Evolutionary conservation across 2,797 vertebrate species (phyloP).

Genomic region (Acanthiza pusilla): DNA sequence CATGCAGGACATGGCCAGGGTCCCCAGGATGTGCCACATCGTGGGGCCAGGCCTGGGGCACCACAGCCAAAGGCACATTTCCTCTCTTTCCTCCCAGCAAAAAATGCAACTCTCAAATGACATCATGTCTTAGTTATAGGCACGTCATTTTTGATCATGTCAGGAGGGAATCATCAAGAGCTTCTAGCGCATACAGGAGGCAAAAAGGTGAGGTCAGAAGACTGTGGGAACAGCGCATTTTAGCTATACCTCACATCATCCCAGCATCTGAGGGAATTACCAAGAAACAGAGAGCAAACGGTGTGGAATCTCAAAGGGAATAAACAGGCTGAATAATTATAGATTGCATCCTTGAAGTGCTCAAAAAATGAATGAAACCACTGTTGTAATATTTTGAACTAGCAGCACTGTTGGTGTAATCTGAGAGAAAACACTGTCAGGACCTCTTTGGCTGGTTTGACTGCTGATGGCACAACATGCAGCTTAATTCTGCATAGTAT

Average conservation of each 20-base stretch:
- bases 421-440: not conserved
- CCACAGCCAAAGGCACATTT: not conserved
- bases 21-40: not conserved
- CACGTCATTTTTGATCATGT: not conserved
- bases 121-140: not conserved
- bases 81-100: not conserved
- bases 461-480: not conserved
- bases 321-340: not conserved
- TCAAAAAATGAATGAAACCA: not conserved
- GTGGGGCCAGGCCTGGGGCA: not conserved
- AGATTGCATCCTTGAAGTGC: not conserved
- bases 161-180: not conserved
- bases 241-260: not conserved
- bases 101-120: not conserved
- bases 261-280: not conserved
- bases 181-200: not conserved
- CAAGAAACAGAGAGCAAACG: not conserved
- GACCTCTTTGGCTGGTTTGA: not conserved
- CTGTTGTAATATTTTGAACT: not conserved
- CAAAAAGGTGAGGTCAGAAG: not conserved
- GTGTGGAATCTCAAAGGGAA: not conserved
- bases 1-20: fast-evolving
- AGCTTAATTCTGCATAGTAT: not conserved
- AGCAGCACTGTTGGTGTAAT: not conserved
- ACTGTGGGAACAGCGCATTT: not conserved